Conservation (phyloP, 2,888 invertebrate species). For the Cheilosia pagana region DNA sequence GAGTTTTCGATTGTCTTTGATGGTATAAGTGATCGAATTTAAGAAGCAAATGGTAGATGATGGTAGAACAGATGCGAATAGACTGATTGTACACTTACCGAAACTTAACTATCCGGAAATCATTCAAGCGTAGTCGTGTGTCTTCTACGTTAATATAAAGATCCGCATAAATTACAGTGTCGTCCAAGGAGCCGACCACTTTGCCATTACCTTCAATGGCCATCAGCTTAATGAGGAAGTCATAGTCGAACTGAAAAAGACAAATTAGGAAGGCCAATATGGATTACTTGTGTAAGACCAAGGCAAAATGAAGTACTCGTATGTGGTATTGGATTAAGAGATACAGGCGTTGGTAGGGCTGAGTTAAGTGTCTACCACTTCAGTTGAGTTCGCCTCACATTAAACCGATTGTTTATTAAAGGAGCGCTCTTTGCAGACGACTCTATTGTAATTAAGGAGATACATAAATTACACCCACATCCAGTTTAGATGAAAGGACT, state of each 20-base stretch:
- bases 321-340: too few relatives aligned
- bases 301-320: too few relatives aligned
- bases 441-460: too few relatives aligned
- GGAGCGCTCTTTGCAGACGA: too few relatives aligned
- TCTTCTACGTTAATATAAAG: slow-evolving; percentile 80
- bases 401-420: too few relatives aligned
- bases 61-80: neutral
- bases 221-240: slow-evolving; percentile 80
- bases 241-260: slow-evolving; percentile 81
- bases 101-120: slow-evolving; percentile 81
- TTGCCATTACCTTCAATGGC: slow-evolving; percentile 81
- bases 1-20: neutral
- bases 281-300: neutral
- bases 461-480: too few relatives aligned
- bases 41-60: neutral
- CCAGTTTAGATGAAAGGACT: too few relatives aligned
- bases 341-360: too few relatives aligned
- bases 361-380: too few relatives aligned
- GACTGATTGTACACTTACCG: slow-evolving; percentile 77
- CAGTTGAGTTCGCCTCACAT: too few relatives aligned
- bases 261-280: slow-evolving; percentile 9
- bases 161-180: slow-evolving; percentile 81
- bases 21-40: slow-evolving; percentile 6
- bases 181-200: slow-evolving; percentile 80
- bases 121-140: slow-evolving; percentile 79